Evolutionary conservation across 2,888 invertebrate species (phyloP), one percentile per base, ranked within the genome.

Genomic region (Chaitophorus viminalis): DNA sequence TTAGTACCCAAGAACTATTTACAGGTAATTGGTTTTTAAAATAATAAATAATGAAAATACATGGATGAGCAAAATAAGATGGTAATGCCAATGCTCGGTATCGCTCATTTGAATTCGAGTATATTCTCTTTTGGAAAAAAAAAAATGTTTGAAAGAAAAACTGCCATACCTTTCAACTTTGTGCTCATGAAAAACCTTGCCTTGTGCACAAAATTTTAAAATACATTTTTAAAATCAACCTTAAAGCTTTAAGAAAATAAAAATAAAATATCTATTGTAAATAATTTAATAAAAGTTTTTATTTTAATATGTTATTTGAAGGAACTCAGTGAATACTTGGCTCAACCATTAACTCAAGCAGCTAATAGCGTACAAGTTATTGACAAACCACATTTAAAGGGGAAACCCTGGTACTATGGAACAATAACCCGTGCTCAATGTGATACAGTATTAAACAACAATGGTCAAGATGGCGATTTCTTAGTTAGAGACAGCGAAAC

Each of bases 401-500:
- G 95, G 68, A 97, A 97, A 93, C 95, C 96, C 77, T 99, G 99
- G 99, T 99, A 99, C 93, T 99, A 96, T 92, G 99, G 99, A 89
- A 95, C 95, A 92, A 96, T 99, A 91, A 96, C 98, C 78, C 95
- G 99, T 91, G 96, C 96, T 90, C 98, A 99, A 92, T 99, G 99
- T 93, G 99, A 99, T 93, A 95, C 95, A 90, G 94, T 99, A 92
- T 94, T 99, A 91, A 97, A 97, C 93, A 96, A 97, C 91, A 96
- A 96, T 92, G 99, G 98, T 31, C 96, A 96, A 91, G 98, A 99
- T 92, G 99, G 99, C 21, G 99, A 99, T 93, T 99, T 98, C 93
- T 95, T 99, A 91, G 98, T 99, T 91, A 93, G 99, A 90, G 99
- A 99, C 93, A 98, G 98, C 91, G 99, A 99, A 94, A 99, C 99